Conservation (phyloP, 2,797 vertebrate species). For the Spondyliosoma cantharus region DNA sequence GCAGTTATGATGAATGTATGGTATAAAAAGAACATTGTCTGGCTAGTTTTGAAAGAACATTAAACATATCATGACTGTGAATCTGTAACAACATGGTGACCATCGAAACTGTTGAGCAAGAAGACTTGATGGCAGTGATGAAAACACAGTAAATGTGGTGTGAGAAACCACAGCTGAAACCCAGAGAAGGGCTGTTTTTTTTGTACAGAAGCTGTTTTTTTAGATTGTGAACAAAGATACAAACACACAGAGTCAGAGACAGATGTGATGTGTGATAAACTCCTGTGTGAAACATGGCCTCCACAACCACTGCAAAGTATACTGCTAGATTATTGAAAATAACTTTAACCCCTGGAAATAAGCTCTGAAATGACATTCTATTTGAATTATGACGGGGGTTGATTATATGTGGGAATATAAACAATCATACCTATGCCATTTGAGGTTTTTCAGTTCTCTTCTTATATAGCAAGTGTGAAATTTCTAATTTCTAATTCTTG, state of each 20-base stretch:
- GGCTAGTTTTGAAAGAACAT: not conserved
- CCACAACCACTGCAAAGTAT: not conserved
- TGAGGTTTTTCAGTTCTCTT: not conserved
- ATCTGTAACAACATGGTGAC: not conserved
- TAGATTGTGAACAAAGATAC: conserved; percentile 13
- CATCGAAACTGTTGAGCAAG: not conserved
- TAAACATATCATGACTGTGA: not conserved
- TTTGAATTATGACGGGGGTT: not conserved
- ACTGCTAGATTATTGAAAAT: not conserved
- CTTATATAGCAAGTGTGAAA: not conserved
- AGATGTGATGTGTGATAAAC: conserved; percentile 2
- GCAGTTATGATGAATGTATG: not conserved
- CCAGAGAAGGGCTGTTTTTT: conserved; percentile 26
- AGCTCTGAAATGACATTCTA: not conserved
- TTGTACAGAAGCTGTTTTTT: conserved; percentile 7
- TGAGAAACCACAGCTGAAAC: conserved; percentile 8
- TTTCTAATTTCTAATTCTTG: not conserved
- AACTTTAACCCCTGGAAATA: not conserved
- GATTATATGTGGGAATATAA: not conserved
- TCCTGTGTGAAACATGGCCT: conserved; percentile 19
- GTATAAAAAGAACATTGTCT: not conserved
- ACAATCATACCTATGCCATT: not conserved
- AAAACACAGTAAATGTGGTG: conserved; percentile 4
- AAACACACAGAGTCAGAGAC: not conserved
- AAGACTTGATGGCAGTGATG: not conserved